These are phyloP conservation scores for Cyrtodaria siliqua DNA, from an alignment of 2,888 invertebrate species.

Conservation along the genomic window DNA sequence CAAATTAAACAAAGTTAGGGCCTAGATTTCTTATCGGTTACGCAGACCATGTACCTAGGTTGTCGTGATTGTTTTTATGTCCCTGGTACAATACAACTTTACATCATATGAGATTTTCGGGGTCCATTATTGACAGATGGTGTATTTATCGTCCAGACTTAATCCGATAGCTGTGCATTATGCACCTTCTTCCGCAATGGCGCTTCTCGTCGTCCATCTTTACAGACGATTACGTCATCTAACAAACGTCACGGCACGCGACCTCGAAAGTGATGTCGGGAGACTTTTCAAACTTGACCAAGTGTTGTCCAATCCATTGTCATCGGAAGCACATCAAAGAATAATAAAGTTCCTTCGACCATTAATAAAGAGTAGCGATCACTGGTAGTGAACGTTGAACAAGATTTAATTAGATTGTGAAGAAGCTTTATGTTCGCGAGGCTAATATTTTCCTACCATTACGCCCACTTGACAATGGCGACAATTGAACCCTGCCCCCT, in stretches of 20 bases:
- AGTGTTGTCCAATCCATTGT: conserved; percentile 65
- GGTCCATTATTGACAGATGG: conserved; percentile 52
- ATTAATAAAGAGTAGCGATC: conserved; percentile 63
- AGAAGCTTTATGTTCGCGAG: conserved; percentile 54
- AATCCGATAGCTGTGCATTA: conserved; percentile 62
- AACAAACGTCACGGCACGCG: conserved; percentile 69
- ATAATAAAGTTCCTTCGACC: conserved; percentile 65
- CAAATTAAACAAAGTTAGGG: too few species aligned
- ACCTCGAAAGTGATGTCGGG: conserved; percentile 50
- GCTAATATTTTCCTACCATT: conserved; percentile 65
- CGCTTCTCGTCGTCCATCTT: conserved; percentile 64
- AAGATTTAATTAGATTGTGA: conserved; percentile 69
- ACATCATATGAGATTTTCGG: too few species aligned
- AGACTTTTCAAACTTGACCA: conserved; percentile 52
- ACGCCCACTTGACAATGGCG: conserved; percentile 61
- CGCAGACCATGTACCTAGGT: too few species aligned
- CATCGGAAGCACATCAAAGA: conserved; percentile 62
- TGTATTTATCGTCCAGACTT: conserved; percentile 27
- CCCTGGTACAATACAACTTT: too few species aligned
- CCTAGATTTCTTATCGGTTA: too few species aligned
- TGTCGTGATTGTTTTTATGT: too few species aligned
- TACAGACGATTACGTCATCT: conserved; percentile 59
- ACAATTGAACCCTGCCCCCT: conserved; percentile 50
- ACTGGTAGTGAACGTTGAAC: conserved; percentile 67
- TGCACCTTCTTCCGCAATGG: conserved; percentile 58